Evolutionary conservation across 2,797 vertebrate species (phyloP).

Genomic region (Protosalanx chinensis): DNA sequence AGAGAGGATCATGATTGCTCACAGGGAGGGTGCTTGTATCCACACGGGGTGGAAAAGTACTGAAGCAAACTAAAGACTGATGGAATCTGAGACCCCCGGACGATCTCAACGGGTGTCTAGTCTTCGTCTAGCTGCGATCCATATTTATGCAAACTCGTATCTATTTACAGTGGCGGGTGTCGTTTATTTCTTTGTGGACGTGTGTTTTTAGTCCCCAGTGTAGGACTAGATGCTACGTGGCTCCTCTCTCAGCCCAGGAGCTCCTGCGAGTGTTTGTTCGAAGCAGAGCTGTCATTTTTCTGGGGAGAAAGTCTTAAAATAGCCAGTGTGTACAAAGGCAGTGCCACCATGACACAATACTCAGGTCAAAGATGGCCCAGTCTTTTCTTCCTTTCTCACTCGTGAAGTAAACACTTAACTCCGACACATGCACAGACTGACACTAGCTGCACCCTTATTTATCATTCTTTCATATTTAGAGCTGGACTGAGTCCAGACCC

Average conservation of each 20-base stretch:
- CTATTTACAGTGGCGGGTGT: constrained; percentile 7
- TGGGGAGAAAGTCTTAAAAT: constrained; percentile 65
- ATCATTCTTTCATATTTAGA: background rate
- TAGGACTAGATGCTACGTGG: constrained; percentile 7
- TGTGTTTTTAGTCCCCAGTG: constrained; percentile 7
- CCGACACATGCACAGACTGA: constrained; percentile 1
- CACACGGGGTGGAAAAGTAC: background rate
- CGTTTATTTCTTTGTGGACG: constrained; percentile 19
- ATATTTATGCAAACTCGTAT: constrained; percentile 14
- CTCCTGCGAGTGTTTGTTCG: constrained; percentile 29
- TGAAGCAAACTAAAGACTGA: constrained; percentile 22
- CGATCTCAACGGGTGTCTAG: background rate
- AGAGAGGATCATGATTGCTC: constrained; percentile 6
- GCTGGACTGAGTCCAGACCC: background rate
- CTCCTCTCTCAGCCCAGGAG: constrained; percentile 13
- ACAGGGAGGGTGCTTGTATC: constrained; percentile 22
- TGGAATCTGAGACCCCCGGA: constrained; percentile 23
- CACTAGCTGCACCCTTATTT: background rate
- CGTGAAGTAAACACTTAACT: constrained; percentile 67
- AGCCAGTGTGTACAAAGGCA: constrained; percentile 63
- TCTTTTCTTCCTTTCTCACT: constrained; percentile 68
- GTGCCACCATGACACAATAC: constrained; percentile 68
- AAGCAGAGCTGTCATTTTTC: constrained; percentile 52
- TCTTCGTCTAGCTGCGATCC: background rate
- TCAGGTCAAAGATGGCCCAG: constrained; percentile 71